Percentiles rank a stretch among this genome's conserved stretches.
Evolutionary conservation across 2,113 vertebrate species (phyloP).

Genomic region (Hepsetus odoe): DNA sequence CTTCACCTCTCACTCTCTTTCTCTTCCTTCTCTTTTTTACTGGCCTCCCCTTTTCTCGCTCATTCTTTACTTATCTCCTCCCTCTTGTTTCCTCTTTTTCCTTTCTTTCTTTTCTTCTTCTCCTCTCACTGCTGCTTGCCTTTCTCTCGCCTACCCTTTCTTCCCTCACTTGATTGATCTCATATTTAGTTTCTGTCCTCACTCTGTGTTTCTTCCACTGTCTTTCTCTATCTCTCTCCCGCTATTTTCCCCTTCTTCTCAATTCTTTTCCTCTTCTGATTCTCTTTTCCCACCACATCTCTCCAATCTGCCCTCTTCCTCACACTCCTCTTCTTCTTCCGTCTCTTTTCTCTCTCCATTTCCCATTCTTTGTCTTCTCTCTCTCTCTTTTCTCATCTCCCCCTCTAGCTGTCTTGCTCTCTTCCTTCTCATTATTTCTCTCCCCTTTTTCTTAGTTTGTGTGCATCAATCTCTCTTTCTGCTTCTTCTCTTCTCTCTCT

Average conservation of each 20-base stretch:
- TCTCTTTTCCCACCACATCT: neutral
- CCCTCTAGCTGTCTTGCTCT: neutral
- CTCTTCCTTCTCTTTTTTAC: neutral
- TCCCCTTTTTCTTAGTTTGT: conserved; percentile 9
- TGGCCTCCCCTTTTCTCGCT: neutral
- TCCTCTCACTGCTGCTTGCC: too few relatives aligned
- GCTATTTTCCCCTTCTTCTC: neutral
- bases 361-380: neutral
- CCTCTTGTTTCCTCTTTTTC: too few relatives aligned
- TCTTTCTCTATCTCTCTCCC: neutral
- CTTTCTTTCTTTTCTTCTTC: neutral
- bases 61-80: too few relatives aligned
- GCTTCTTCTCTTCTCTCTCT: neutral
- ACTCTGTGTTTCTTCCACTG: neutral
- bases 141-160: too few relatives aligned
- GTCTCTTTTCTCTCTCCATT: neutral
- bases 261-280: neutral
- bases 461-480: neutral
- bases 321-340: neutral
- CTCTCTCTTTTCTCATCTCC: conserved; percentile 52
- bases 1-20: too few relatives aligned
- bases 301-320: neutral
- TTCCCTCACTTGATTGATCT: neutral
- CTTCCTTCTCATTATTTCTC: neutral
- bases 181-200: neutral